Conservation (phyloP, 2,888 invertebrate genomes). For the Therioaphis trifolii region DNA sequence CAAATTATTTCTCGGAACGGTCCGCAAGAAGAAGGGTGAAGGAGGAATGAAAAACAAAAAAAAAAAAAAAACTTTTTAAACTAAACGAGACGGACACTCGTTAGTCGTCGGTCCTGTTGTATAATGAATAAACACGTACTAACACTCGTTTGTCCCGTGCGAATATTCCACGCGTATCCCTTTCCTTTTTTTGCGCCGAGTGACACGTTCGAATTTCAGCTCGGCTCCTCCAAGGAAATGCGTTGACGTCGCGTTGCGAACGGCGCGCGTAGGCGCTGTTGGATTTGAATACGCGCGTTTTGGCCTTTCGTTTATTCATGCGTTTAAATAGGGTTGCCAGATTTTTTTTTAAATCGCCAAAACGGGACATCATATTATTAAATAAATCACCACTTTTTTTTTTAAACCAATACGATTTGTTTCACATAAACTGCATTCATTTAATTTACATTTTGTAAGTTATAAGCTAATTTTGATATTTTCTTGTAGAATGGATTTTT, state of each 20-base stretch:
- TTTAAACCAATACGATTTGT: too few species aligned
- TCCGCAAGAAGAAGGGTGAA: not conserved
- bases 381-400: too few species aligned
- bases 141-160: not conserved
- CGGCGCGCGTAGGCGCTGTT: not conserved
- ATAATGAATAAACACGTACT: constrained; percentile 28
- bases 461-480: too few species aligned
- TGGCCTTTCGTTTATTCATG: too few species aligned
- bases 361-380: too few species aligned
- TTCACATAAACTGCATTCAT: too few species aligned
- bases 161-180: constrained; percentile 14
- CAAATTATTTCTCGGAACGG: not conserved
- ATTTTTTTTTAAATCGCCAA: too few species aligned
- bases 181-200: constrained; percentile 21
- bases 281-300: too few species aligned
- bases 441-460: too few species aligned
- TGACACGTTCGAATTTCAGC: constrained; percentile 32
- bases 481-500: too few species aligned
- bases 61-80: constrained; percentile 12
- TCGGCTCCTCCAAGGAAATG: not conserved
- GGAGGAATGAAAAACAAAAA: not conserved
- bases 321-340: too few species aligned
- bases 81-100: constrained; percentile 33
- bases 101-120: constrained; percentile 22
- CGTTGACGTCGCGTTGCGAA: constrained; percentile 1